Conservation (phyloP, 1,140 invertebrate genomes). For the Meteorus sp. region DNA sequence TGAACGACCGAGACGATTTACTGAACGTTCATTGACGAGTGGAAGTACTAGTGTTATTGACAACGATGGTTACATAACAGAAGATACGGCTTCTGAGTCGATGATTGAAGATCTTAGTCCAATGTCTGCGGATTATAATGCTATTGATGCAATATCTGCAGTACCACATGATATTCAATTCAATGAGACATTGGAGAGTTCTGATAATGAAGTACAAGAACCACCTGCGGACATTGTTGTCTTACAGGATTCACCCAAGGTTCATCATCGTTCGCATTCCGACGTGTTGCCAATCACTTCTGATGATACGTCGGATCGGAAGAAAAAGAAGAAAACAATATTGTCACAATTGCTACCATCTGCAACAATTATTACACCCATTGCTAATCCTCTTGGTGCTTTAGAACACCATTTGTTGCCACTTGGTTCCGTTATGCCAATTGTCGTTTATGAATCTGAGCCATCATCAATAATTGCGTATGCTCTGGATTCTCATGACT, state of each 20-base stretch:
- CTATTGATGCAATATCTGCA: conserved; percentile 46
- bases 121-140: conserved; percentile 54
- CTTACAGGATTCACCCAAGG: conserved; percentile 49
- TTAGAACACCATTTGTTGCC: conserved; percentile 54
- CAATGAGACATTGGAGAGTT: conserved; percentile 38
- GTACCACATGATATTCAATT: conserved; percentile 34
- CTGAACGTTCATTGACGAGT: conserved; percentile 39
- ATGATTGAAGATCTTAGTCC: conserved; percentile 53
- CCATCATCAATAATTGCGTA: conserved; percentile 90
- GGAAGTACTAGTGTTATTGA: conserved; percentile 37
- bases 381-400: conserved; percentile 55
- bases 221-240: conserved; percentile 45
- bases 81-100: conserved; percentile 52
- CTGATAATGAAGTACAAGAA: conserved; percentile 44
- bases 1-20: conserved; percentile 51
- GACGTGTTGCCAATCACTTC: conserved; percentile 52
- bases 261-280: conserved; percentile 55
- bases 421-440: conserved; percentile 64
- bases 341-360: conserved; percentile 69
- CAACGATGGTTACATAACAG: conserved; percentile 51
- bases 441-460: conserved; percentile 83
- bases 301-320: conserved; percentile 58
- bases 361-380: conserved; percentile 52
- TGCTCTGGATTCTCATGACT: conserved; percentile 73
- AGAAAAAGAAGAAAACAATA: conserved; percentile 71